Conservation (phyloP, 2,888 invertebrate genomes). For the Terebella lapidaria region DNA sequence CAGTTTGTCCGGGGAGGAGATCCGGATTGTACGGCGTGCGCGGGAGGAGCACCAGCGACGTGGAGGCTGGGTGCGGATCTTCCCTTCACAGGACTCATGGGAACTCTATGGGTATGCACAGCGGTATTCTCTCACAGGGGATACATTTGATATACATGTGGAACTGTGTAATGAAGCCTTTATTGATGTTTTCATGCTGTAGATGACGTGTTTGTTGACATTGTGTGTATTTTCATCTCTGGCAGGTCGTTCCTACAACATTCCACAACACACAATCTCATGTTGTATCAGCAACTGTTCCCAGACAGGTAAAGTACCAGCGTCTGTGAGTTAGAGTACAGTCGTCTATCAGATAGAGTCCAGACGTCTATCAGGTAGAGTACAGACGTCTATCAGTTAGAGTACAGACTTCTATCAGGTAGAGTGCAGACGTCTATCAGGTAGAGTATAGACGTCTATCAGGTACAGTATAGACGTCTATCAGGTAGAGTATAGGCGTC, state of each 20-base stretch:
- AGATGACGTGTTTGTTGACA: no score
- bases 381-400: no score
- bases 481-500: no score
- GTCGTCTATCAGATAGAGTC: no score
- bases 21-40: slow-evolving; percentile 69
- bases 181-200: neutral
- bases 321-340: no score
- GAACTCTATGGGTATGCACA: slow-evolving; percentile 47
- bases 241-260: slow-evolving; percentile 46
- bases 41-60: slow-evolving; percentile 75
- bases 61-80: slow-evolving; percentile 85
- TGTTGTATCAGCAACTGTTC: slow-evolving; percentile 48
- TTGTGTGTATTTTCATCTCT: neutral
- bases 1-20: slow-evolving; percentile 67
- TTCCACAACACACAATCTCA: slow-evolving; percentile 42
- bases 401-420: no score
- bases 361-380: no score
- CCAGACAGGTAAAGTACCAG: slow-evolving; percentile 49
- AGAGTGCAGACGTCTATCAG: no score
- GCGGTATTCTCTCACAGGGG: neutral
- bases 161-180: neutral
- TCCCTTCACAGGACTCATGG: slow-evolving; percentile 86
- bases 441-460: no score
- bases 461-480: no score
- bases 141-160: neutral